Percentiles rank a stretch among this genome's conserved stretches.
Conservation (phyloP, 2,113 vertebrate genomes). For the Etheostoma spectabile region DNA sequence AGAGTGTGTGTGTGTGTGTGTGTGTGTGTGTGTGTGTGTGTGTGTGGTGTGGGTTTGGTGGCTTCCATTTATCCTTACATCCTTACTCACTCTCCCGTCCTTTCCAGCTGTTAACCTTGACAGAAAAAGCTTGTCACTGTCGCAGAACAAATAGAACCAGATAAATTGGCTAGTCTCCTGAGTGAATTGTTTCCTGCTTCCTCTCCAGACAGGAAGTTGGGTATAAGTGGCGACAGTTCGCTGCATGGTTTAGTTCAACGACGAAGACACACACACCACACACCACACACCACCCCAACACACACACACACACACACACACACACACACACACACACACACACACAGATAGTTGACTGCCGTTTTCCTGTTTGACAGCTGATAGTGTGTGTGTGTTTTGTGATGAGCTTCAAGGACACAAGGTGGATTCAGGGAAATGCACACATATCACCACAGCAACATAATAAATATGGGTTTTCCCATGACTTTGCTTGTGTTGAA, state of each 20-base stretch:
- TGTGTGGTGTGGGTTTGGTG: not conserved
- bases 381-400: conserved; percentile 26
- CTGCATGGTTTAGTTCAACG: conserved; percentile 28
- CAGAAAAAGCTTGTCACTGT: conserved; percentile 31
- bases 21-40: conserved; percentile 6
- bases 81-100: conserved; percentile 4
- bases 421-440: conserved; percentile 15
- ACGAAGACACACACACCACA: too few relatives aligned
- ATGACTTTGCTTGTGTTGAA: not conserved
- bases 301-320: too few relatives aligned
- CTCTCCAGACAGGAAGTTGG: conserved; percentile 62
- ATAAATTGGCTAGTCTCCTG: conserved; percentile 39
- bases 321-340: too few relatives aligned
- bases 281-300: too few relatives aligned
- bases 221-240: conserved; percentile 34
- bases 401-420: conserved; percentile 60
- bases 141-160: conserved; percentile 39
- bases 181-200: conserved; percentile 73
- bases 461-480: conserved; percentile 15
- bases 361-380: conserved; percentile 67
- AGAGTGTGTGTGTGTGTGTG: not conserved
- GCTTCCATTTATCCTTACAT: conserved; percentile 33
- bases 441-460: conserved; percentile 26
- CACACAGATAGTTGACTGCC: conserved; percentile 10
- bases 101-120: conserved; percentile 68